Evolutionary conservation across 2,888 invertebrate genomes (phyloP), one percentile per base, ranked within the genome.

Genomic region (Cyclophora albipunctata): DNA sequence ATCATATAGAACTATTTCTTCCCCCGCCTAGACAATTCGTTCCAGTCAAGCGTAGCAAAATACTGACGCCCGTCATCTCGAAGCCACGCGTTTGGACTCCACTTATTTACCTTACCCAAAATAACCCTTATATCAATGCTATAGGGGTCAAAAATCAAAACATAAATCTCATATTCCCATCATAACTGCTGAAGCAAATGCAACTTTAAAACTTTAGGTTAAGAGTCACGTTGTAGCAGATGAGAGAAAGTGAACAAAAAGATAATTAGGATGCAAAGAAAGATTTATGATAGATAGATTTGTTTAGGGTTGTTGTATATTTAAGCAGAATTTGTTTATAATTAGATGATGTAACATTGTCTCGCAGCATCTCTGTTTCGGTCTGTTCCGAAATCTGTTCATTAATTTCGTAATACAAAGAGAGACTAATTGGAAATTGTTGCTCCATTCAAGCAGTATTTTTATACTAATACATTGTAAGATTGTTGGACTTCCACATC

Each of bases 11-110:
- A 53, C 49, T 48, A 53, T 58, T 60, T 57, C 62, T 72, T 77
- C 81, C 78, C 78, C 69, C 67, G 73, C 71, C 70, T 71, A 77
- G 75, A 76, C 71, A 79, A 86, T 88, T 88, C 70, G 88, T 87
- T 87, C 80, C 84, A 79, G 78, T 74, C 72, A 66, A 77, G 85
- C 83, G 73, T 84, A 72, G 71, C 88, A 78, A 86, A 87, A 81
- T 71, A 64, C 67, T 71, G 69, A 69, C 75, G 73, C 67, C 69
- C 76, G 75, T 80, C 81, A 81, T 81, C 77, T 80, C 79, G 68
- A 66, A 64, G 79, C 75, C 84, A 83, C 81, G 84, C 79, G 80
- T 69, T 62, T 69, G 62, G 69, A 71, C 71, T 73, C 70, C 61
- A 71, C 65, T 46, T 49, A 34, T 7, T 45, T 45, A 46, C 3